Evolutionary conservation across 2,113 vertebrate genomes (phyloP).

Genomic region (Planiliza haematocheilus): DNA sequence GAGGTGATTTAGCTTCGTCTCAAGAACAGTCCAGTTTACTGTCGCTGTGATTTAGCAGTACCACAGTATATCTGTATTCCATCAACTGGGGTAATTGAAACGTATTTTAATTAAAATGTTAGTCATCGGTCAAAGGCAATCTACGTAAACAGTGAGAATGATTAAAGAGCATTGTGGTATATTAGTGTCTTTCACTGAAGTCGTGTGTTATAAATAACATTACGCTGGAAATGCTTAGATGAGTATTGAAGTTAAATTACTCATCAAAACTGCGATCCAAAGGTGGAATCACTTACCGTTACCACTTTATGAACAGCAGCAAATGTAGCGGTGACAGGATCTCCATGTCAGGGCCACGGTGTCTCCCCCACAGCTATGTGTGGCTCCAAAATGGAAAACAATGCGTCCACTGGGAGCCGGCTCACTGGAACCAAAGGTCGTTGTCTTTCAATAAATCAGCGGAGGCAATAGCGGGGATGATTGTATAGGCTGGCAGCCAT

Average conservation of each 20-base stretch:
- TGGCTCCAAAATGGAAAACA: constrained; percentile 62
- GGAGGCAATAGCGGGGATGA: constrained; percentile 61
- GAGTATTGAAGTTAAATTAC: constrained; percentile 10
- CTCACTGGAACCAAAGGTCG: constrained; percentile 60
- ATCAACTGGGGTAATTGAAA: constrained; percentile 58
- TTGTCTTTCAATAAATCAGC: constrained; percentile 76
- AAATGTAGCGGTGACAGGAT: constrained; percentile 27
- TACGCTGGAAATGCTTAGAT: constrained; percentile 6
- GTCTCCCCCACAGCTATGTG: constrained; percentile 47
- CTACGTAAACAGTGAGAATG: constrained; percentile 28
- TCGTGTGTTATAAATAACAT: constrained; percentile 30
- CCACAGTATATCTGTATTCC: constrained; percentile 33
- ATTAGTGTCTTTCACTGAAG: constrained; percentile 33
- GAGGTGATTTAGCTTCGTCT: constrained; percentile 55
- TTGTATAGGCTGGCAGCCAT: constrained; percentile 63
- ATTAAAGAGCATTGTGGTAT: constrained; percentile 38
- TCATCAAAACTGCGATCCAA: constrained; percentile 7
- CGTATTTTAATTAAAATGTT: constrained; percentile 62
- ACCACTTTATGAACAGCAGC: constrained; percentile 41
- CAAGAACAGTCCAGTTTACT: constrained; percentile 37
- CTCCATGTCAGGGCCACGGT: constrained; percentile 34
- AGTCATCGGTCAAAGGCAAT: constrained; percentile 55
- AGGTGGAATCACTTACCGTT: constrained; percentile 31
- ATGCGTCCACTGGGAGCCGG: constrained; percentile 51
- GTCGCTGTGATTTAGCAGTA: constrained; percentile 54